Conservation (phyloP, 2,888 invertebrate genomes). For the Escarpia spicata region DNA sequence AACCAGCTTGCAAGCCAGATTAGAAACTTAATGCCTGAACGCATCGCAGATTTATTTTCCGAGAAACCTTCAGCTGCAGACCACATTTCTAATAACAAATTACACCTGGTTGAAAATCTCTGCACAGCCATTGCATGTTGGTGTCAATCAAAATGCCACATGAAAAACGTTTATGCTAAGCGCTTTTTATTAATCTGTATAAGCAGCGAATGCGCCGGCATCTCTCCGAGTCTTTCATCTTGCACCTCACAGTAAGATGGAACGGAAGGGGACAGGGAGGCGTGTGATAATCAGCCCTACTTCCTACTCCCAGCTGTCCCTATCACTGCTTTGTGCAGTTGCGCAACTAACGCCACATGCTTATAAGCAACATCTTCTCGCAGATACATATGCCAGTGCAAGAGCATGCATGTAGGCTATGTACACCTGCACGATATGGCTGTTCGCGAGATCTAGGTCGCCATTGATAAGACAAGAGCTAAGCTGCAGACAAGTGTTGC, state of each 20-base stretch:
- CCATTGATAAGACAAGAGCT: not conserved
- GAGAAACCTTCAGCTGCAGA: not conserved
- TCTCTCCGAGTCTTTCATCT: not conserved
- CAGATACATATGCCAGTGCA: not conserved
- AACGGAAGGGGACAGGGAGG: not conserved
- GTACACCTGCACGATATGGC: not conserved
- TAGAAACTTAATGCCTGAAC: conserved; percentile 13
- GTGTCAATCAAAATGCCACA: conserved; percentile 16
- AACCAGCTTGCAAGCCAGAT: conserved; percentile 4
- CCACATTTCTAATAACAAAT: conserved; percentile 16
- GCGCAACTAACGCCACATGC: not conserved
- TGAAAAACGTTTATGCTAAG: conserved; percentile 16
- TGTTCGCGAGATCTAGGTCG: not conserved
- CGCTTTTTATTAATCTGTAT: conserved; percentile 3
- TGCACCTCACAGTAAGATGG: not conserved
- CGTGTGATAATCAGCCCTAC: not conserved
- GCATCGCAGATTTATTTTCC: conserved; percentile 5
- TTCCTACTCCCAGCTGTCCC: not conserved
- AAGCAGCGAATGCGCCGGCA: conserved; percentile 9
- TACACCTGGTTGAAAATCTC: not conserved
- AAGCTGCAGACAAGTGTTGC: conserved; percentile 16
- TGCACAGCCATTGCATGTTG: not conserved
- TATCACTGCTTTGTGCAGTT: not conserved
- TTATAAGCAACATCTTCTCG: conserved; percentile 12
- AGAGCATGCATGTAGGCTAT: not conserved